phyloP scores from a whole-genome alignment of 2,888 invertebrate genomes.

The Saturnia japonica region DNA sequence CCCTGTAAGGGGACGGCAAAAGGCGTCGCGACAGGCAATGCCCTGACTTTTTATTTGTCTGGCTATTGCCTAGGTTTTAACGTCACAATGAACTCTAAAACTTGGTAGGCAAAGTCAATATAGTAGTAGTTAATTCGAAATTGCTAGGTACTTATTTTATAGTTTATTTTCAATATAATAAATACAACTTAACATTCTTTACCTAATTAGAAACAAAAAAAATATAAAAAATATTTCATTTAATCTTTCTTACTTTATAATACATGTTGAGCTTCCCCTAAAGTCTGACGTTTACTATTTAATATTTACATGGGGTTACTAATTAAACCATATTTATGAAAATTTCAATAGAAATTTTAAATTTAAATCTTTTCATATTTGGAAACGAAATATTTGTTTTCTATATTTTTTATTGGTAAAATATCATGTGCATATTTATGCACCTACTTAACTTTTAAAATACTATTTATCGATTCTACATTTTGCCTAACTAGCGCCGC shows the following conservation, averaged over 20 bases:
- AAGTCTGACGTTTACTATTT: too few species aligned
- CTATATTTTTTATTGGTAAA: too few species aligned
- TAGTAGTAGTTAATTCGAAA: not conserved
- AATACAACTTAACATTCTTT: too few species aligned
- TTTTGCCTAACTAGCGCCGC: conserved; percentile 24
- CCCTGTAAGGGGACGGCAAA: conserved; percentile 19
- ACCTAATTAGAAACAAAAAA: too few species aligned
- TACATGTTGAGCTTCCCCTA: too few species aligned
- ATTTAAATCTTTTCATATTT: too few species aligned
- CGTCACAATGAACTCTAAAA: not conserved
- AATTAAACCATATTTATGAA: too few species aligned
- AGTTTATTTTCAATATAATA: not conserved
- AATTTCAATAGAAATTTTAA: too few species aligned
- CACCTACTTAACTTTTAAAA: not conserved
- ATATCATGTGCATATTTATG: not conserved
- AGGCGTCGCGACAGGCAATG: conserved; percentile 22
- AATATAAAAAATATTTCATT: too few species aligned
- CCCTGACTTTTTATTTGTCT: conserved; percentile 4
- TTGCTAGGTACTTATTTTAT: not conserved
- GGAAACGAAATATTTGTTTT: too few species aligned
- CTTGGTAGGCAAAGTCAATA: not conserved
- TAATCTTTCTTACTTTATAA: too few species aligned
- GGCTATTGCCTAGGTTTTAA: conserved; percentile 5
- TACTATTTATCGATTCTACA: not conserved
- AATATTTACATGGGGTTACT: too few species aligned